Evolutionary conservation across 2,797 vertebrate genomes (phyloP).

Genomic region (Argentina silus): DNA sequence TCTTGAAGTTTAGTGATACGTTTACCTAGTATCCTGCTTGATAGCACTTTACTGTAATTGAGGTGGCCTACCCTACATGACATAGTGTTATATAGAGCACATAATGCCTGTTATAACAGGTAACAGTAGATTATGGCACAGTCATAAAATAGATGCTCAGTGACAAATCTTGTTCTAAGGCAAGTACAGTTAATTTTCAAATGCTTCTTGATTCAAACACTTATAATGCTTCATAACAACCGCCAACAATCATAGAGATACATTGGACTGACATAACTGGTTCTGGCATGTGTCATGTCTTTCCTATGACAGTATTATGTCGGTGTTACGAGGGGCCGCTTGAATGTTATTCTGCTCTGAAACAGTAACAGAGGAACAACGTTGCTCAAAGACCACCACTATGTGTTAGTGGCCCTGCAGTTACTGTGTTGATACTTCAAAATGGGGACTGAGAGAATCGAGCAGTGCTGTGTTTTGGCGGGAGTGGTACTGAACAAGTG

Average conservation of each 20-base stretch:
- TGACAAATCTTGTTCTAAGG: slow-evolving; percentile 78
- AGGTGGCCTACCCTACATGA: slow-evolving; percentile 55
- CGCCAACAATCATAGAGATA: not conserved
- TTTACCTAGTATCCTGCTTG: slow-evolving; percentile 65
- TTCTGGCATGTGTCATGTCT: slow-evolving; percentile 9
- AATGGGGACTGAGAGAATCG: slow-evolving; percentile 45
- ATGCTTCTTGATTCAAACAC: slow-evolving; percentile 19
- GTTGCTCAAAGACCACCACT: not conserved
- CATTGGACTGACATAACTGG: slow-evolving; percentile 36
- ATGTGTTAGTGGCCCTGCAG: not conserved
- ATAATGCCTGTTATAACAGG: slow-evolving; percentile 79
- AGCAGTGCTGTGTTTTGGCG: slow-evolving; percentile 68
- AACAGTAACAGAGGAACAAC: not conserved
- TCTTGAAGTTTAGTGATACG: slow-evolving; percentile 70
- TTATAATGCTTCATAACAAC: slow-evolving; percentile 4
- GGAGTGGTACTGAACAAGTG: slow-evolving; percentile 35
- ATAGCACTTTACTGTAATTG: slow-evolving; percentile 51
- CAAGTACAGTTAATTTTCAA: slow-evolving; percentile 70
- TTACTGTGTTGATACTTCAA: slow-evolving; percentile 21
- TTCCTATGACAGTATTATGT: slow-evolving; percentile 28
- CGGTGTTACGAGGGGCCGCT: slow-evolving; percentile 33
- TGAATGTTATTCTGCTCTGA: slow-evolving; percentile 12
- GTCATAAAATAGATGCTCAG: slow-evolving; percentile 78
- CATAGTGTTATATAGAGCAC: slow-evolving; percentile 23
- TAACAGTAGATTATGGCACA: slow-evolving; percentile 79